Base-by-base conservation (phyloP, 2,113 vertebrate genomes). In the Saccopteryx bilineata region DNA sequence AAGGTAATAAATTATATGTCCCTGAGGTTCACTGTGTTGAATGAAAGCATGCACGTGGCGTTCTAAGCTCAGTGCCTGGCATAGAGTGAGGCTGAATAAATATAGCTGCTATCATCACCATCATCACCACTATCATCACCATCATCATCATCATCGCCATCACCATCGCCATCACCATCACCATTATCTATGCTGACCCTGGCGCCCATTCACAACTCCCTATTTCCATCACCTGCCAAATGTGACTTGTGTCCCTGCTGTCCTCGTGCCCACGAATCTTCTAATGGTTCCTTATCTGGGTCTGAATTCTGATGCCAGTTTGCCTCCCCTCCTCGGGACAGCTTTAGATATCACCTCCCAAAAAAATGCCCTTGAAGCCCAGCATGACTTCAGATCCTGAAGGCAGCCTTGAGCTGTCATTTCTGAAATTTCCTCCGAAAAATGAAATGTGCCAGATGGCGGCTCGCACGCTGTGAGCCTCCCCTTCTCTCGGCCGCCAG, bases 381-480 rank as follows among this genome's bases (percentile, higher is more conserved):
- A 63, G 39, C 17, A 0, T 61, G 46, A 60, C 54, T 58, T 61
- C 5, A 3, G 2, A 15, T 28, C 26, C 11, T 2, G 8, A 83
- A 93, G 39, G 33, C 33, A 48, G 54, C 9, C 56, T 71, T 74
- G 23, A 17, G 18, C 28, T 72, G 18, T 82, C 75, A 60, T 66
- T 78, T 93, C 68, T 95, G 85, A 93, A 92, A 65, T 66, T 46
- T 31, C 26, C 31, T 85, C 48, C 68, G 14, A 46, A 74, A 56
- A 61, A 19, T 2, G 9, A 80, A 75, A 50, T 52, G 33, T 21
- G 28, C 11, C 11, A 26, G 24, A 7, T 5, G 3, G 28, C 12
- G 28, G 65, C 65, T 68, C 65, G 1, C 10, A 14, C 15, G 14
- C 65, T n/a, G 28, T n/a, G 28, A 68, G 65, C 65, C 31, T 17